Evolutionary conservation across 2,888 invertebrate species (phyloP).

Genomic region (Oscheius sp.): DNA sequence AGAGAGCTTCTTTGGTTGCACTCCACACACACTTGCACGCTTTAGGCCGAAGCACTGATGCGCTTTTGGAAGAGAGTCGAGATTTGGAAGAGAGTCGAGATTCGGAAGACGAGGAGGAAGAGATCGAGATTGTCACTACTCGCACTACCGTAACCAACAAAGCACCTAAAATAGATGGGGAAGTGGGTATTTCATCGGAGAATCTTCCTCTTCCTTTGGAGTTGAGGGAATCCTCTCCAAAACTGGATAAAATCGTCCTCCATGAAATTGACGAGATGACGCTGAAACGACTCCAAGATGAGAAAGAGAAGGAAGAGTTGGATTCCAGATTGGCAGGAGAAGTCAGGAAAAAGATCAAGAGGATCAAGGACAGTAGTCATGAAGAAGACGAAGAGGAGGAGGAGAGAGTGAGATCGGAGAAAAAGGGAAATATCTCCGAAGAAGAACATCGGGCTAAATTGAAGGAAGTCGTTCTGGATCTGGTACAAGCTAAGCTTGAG

Average conservation of each 20-base stretch:
- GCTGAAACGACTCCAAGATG: background rate
- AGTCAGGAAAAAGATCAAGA: background rate
- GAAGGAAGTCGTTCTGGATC: background rate
- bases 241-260: background rate
- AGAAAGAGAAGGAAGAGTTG: background rate
- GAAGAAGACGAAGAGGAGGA: background rate
- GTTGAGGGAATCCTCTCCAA: no score
- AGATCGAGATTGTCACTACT: background rate
- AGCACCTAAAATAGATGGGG: slow-evolving; percentile 10
- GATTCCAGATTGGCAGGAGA: no score
- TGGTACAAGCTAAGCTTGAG: background rate
- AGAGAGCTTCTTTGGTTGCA: background rate
- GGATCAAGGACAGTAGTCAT: background rate
- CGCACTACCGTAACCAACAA: background rate
- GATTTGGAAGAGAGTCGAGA: background rate
- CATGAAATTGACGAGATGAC: slow-evolving; percentile 4
- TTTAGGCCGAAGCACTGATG: slow-evolving; percentile 20
- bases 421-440: background rate
- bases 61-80: background rate
- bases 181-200: background rate
- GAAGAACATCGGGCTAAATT: no score
- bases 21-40: slow-evolving; percentile 19
- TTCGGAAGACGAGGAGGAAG: background rate
- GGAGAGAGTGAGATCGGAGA: background rate
- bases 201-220: no score